Conservation (phyloP, 2,113 vertebrate species). For the Gadus macrocephalus region DNA sequence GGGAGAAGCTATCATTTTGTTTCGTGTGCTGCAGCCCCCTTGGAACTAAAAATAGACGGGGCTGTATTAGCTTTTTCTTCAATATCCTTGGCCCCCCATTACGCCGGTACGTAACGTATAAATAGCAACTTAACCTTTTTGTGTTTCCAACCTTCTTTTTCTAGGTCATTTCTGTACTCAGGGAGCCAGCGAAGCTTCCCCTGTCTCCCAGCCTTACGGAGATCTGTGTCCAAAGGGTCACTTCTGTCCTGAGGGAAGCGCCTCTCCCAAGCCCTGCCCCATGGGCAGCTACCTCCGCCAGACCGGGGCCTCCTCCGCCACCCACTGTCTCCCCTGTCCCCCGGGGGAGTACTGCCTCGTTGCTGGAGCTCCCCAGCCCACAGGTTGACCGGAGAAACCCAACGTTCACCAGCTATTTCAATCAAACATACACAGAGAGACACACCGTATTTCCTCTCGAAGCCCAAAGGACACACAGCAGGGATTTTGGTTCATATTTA, state of each 20-base stretch:
- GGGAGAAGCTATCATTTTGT: slow-evolving; percentile 8
- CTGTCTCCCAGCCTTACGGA: slow-evolving; percentile 70
- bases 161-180: slow-evolving; percentile 74
- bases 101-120: neutral
- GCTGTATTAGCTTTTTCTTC: neutral
- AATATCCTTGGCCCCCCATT: neutral
- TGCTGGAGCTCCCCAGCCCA: slow-evolving; percentile 61
- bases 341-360: slow-evolving; percentile 76
- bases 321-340: slow-evolving; percentile 78
- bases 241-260: slow-evolving; percentile 79
- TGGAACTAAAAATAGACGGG: slow-evolving; percentile 2
- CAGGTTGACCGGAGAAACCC: slow-evolving; percentile 46
- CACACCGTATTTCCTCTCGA: too few species aligned
- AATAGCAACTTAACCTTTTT: neutral
- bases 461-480: too few species aligned
- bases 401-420: neutral
- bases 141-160: slow-evolving; percentile 1
- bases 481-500: too few species aligned
- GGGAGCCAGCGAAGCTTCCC: slow-evolving; percentile 62
- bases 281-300: slow-evolving; percentile 75
- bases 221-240: slow-evolving; percentile 83
- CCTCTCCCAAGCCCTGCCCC: slow-evolving; percentile 77
- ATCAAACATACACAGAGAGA: neutral
- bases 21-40: too few species aligned
- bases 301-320: slow-evolving; percentile 65